A percentile compares a stretch with the other conserved stretches of the same genome.
Conservation (phyloP, 2,113 vertebrate genomes). For the Tor tambroides region DNA sequence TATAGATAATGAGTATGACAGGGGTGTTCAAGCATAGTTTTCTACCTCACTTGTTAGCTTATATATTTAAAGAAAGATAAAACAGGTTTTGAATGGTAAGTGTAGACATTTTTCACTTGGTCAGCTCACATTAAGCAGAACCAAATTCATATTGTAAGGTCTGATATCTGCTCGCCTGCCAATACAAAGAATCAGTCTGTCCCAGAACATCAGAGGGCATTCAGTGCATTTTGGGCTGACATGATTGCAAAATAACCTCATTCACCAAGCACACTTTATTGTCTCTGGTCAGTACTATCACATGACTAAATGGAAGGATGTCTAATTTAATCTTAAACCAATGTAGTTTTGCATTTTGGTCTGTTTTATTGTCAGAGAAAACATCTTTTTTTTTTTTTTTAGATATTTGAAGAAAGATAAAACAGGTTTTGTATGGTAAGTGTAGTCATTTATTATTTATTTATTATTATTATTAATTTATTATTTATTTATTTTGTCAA, state of each 20-base stretch:
- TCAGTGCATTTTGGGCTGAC: neutral
- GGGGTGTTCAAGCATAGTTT: neutral
- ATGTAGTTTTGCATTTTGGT: neutral
- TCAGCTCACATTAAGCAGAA: neutral
- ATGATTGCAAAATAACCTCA: neutral
- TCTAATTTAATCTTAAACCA: too few species aligned
- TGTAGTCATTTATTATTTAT: too few species aligned
- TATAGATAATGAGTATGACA: conserved; percentile 16
- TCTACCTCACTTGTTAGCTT: neutral
- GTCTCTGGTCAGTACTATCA: neutral
- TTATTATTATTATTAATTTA: too few species aligned
- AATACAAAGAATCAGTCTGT: neutral
- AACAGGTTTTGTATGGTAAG: too few species aligned
- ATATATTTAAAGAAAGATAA: neutral
- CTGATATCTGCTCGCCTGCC: neutral
- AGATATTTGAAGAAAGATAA: too few species aligned
- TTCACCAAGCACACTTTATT: neutral
- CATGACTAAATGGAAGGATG: too few species aligned
- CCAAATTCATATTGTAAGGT: neutral
- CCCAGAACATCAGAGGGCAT: neutral
- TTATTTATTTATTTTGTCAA: too few species aligned
- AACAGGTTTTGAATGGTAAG: neutral
- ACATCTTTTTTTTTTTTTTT: too few species aligned
- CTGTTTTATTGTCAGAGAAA: too few species aligned
- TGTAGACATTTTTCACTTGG: neutral